phyloP scores from a whole-genome alignment of 2,888 invertebrate genomes.

The Caenorhabditis doughertyi region DNA sequence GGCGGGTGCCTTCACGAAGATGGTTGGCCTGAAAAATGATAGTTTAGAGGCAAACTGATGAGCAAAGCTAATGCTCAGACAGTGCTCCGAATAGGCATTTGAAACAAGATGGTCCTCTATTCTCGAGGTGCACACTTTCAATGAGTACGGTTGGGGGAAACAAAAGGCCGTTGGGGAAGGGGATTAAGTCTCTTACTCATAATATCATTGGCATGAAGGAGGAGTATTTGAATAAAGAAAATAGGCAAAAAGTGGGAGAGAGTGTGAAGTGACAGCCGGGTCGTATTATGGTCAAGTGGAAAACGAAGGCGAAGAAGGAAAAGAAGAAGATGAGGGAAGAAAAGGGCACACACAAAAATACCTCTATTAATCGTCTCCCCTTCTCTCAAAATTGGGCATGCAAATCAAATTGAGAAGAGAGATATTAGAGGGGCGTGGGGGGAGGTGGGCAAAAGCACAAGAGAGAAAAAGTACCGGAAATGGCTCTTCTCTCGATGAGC shows the following conservation, averaged over 20 bases:
- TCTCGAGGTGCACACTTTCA: too few relatives aligned
- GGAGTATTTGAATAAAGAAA: not conserved
- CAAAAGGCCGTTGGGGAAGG: too few relatives aligned
- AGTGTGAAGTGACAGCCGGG: constrained; percentile 25
- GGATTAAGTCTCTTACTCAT: too few relatives aligned
- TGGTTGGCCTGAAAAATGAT: constrained; percentile 88
- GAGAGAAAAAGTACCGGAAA: constrained; percentile 55
- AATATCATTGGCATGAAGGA: constrained; percentile 45
- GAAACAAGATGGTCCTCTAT: too few relatives aligned
- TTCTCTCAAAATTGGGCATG: not conserved
- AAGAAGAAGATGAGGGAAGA: not conserved
- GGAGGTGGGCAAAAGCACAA: not conserved
- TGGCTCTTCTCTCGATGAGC: constrained; percentile 55
- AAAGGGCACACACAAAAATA: not conserved
- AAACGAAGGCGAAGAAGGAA: not conserved
- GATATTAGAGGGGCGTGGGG: constrained; percentile 22
- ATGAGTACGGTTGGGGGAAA: constrained; percentile 20
- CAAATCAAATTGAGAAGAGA: constrained; percentile 35
- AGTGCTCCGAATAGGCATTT: too few relatives aligned
- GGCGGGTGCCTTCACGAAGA: constrained; percentile 91
- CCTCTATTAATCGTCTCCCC: not conserved
- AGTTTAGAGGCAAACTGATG: too few relatives aligned
- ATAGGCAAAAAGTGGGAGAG: constrained; percentile 33
- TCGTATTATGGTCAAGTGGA: too few relatives aligned
- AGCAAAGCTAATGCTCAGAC: too few relatives aligned